phyloP scores from a whole-genome alignment of 2,888 invertebrate species.

The Diachrysia chrysitis region DNA sequence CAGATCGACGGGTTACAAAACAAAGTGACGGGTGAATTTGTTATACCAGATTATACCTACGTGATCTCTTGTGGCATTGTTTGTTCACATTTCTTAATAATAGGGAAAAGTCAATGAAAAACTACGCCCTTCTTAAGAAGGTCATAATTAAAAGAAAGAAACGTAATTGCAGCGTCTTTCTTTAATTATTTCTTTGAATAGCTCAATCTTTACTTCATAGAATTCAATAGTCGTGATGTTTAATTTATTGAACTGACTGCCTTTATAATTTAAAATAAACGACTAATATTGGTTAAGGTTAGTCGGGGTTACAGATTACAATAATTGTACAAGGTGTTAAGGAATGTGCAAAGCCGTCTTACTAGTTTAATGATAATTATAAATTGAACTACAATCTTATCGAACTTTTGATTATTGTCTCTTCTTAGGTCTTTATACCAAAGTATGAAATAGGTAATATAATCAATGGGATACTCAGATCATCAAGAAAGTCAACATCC shows the following conservation, averaged over 20 bases:
- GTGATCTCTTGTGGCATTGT: constrained; percentile 51
- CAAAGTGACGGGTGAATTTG: constrained; percentile 76
- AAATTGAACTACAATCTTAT: neutral
- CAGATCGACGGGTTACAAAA: constrained; percentile 82
- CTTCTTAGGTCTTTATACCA: neutral
- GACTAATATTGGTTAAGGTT: neutral
- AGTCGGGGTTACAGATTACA: neutral
- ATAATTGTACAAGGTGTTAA: neutral
- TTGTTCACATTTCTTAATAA: constrained; percentile 36
- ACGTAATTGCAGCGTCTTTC: constrained; percentile 25
- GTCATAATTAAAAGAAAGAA: constrained; percentile 40
- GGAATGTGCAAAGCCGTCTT: neutral
- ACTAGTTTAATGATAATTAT: neutral
- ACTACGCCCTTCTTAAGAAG: constrained; percentile 20
- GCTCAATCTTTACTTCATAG: neutral
- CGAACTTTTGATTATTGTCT: neutral
- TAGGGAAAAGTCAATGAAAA: constrained; percentile 47
- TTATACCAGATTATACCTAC: constrained; percentile 66
- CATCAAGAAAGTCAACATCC: too few relatives aligned
- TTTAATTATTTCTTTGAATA: constrained; percentile 21
- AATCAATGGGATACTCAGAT: too few relatives aligned
- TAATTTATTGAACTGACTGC: neutral
- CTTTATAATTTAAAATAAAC: neutral
- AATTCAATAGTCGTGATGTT: neutral
- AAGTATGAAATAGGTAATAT: neutral